phyloP scores from a whole-genome alignment of 2,113 vertebrate species.

The Melierax canorus region DNA sequence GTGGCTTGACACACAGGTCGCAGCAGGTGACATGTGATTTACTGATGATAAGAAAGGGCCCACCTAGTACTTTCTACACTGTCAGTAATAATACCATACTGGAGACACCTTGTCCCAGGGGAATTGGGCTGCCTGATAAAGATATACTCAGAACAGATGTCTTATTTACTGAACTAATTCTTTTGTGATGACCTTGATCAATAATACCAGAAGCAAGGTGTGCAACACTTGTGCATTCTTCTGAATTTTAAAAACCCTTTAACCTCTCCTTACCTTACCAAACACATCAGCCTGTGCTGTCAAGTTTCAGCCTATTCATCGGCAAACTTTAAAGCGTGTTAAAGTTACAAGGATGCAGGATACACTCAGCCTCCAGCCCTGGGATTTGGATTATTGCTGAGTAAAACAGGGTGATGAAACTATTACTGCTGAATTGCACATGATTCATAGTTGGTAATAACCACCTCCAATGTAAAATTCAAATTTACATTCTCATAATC shows the following conservation, averaged over 20 bases:
- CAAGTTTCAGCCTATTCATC: not conserved
- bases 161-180: conserved; percentile 20
- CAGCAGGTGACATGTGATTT: not conserved
- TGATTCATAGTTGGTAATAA: conserved; percentile 48
- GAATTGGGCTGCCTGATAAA: not conserved
- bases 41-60: not conserved
- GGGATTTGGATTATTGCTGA: not conserved
- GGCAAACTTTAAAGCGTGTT: not conserved
- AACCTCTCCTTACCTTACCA: not conserved
- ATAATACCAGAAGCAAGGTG: not conserved
- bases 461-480: conserved; percentile 13
- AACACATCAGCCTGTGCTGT: not conserved
- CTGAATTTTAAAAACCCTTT: conserved; percentile 8
- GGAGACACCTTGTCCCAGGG: not conserved
- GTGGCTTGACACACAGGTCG: not conserved
- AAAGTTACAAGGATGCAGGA: not conserved
- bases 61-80: not conserved
- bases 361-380: not conserved
- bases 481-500: conserved; percentile 30
- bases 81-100: not conserved
- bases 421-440: not conserved
- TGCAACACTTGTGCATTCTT: not conserved
- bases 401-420: conserved; percentile 25
- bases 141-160: not conserved
- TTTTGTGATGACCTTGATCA: conserved; percentile 27